Conservation (phyloP, 2,113 vertebrate species). For the Ovibos moschatus region DNA sequence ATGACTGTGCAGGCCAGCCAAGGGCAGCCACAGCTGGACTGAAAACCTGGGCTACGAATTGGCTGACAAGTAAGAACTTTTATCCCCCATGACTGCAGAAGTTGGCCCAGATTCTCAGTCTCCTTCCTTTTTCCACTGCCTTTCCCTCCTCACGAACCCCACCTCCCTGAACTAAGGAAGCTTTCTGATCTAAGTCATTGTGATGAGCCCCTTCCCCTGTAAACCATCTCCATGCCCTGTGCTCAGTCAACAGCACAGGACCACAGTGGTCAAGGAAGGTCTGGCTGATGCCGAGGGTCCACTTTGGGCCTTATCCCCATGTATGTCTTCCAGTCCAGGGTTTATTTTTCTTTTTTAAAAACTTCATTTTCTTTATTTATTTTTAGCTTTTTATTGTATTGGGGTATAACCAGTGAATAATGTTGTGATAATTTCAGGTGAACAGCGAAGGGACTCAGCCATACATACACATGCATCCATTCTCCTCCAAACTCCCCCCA, state of each 20-base stretch:
- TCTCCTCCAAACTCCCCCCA: neutral
- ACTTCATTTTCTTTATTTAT: neutral
- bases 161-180: neutral
- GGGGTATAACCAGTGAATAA: neutral
- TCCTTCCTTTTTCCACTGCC: neutral
- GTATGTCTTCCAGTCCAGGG: neutral
- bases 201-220: neutral
- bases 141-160: neutral
- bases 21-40: conserved; percentile 86
- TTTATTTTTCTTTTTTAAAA: neutral
- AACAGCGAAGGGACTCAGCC: neutral
- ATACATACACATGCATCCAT: neutral
- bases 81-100: neutral
- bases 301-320: neutral
- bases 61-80: conserved; percentile 84
- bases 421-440: neutral
- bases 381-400: neutral
- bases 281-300: neutral
- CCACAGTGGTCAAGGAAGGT: neutral
- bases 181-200: neutral
- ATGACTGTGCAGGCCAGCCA: conserved; percentile 89
- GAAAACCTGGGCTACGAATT: conserved; percentile 85
- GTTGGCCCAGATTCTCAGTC: neutral
- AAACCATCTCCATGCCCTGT: neutral
- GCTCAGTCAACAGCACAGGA: neutral